These are phyloP conservation scores for Siniperca obscura DNA, from an alignment of 2,797 vertebrate genomes.

Conservation along the genomic window DNA sequence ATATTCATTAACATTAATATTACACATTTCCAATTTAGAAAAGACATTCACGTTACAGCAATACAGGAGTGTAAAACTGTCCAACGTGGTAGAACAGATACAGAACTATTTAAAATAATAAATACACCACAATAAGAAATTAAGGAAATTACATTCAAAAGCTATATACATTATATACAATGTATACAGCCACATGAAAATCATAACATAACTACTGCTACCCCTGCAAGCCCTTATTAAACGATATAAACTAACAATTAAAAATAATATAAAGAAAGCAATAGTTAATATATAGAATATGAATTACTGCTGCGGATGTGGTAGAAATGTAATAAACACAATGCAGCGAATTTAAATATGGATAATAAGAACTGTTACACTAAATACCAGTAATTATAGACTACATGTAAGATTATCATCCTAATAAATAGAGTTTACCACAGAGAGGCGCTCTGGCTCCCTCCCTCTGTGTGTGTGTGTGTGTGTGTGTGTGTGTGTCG, in stretches of 20 bases:
- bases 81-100: background rate
- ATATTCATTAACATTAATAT: background rate
- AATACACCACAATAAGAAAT: background rate
- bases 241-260: background rate
- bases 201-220: background rate
- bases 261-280: background rate
- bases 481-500: conserved; percentile 14
- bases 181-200: background rate
- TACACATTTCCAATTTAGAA: background rate
- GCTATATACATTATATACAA: background rate
- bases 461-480: background rate
- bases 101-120: background rate
- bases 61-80: background rate
- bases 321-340: background rate
- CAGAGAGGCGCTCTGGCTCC: conserved; percentile 34
- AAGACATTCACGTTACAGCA: no score
- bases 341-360: background rate
- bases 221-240: background rate
- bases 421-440: conserved; percentile 4
- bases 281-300: background rate
- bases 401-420: background rate
- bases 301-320: background rate
- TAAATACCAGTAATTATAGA: background rate
- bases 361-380: background rate
- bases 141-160: background rate